phyloP scores from a whole-genome alignment of 2,797 vertebrate genomes.

The Pipistrellus nathusii region DNA sequence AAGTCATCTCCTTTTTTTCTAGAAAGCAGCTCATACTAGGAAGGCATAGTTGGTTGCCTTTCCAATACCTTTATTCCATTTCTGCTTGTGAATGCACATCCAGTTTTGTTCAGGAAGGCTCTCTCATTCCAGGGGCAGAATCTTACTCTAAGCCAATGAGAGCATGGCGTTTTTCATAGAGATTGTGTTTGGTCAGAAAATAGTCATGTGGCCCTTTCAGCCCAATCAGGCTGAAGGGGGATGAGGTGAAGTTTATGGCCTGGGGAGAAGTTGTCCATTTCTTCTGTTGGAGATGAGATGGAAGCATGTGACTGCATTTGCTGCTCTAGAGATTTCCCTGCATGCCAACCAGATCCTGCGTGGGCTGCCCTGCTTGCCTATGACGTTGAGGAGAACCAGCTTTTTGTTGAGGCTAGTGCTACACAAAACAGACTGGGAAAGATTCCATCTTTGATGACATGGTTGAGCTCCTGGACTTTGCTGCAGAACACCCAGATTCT shows the following conservation, averaged over 20 bases:
- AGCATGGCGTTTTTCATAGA: slow-evolving; percentile 1
- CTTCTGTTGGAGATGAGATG: not conserved
- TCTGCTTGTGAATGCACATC: not conserved
- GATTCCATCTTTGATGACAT: not conserved
- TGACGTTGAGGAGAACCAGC: not conserved
- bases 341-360: not conserved
- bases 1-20: slow-evolving; percentile 66
- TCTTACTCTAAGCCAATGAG: not conserved
- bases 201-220: not conserved
- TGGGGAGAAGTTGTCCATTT: not conserved
- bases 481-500: not conserved
- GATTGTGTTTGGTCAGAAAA: not conserved
- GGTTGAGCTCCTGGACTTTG: not conserved
- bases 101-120: not conserved
- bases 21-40: not conserved
- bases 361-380: not conserved
- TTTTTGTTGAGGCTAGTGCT: not conserved
- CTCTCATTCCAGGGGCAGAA: not conserved
- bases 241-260: not conserved
- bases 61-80: not conserved
- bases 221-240: not conserved
- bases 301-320: not conserved
- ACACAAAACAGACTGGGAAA: not conserved
- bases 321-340: not conserved
- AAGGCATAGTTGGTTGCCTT: not conserved